phyloP scores from a whole-genome alignment of 2,888 invertebrate genomes.

The Ichneumon xanthorius region DNA sequence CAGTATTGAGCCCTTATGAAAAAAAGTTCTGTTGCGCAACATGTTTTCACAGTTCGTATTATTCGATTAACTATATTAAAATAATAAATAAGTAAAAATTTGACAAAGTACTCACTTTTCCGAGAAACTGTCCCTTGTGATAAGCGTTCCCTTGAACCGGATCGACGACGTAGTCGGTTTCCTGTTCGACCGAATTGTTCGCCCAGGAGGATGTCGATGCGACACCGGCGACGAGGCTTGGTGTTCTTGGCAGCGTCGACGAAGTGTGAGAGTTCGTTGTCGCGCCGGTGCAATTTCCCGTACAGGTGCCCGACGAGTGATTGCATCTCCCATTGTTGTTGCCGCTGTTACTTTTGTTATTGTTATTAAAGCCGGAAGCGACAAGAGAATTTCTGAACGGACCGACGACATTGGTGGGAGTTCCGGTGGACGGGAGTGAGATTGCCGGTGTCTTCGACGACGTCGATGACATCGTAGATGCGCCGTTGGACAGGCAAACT shows the following conservation, averaged over 20 bases:
- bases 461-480: slow-evolving; percentile 48
- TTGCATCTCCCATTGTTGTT: slow-evolving; percentile 58
- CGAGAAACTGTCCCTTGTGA: slow-evolving; percentile 80
- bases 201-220: slow-evolving; percentile 75
- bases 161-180: slow-evolving; percentile 80
- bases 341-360: slow-evolving; percentile 51
- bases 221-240: slow-evolving; percentile 53
- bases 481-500: slow-evolving; percentile 30
- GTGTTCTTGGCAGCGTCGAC: slow-evolving; percentile 60
- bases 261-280: slow-evolving; percentile 60
- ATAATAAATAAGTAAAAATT: too few relatives aligned
- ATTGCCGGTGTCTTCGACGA: slow-evolving; percentile 47
- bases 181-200: slow-evolving; percentile 75
- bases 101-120: slow-evolving; percentile 75
- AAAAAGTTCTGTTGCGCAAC: too few relatives aligned
- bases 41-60: too few relatives aligned
- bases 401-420: slow-evolving; percentile 45
- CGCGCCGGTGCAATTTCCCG: slow-evolving; percentile 48
- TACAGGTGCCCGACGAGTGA: slow-evolving; percentile 58
- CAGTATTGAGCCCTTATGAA: too few relatives aligned
- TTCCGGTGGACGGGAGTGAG: slow-evolving; percentile 33
- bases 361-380: slow-evolving; percentile 28
- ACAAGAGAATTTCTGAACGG: slow-evolving; percentile 54
- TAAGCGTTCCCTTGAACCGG: slow-evolving; percentile 81
- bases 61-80: too few relatives aligned